Conservation (phyloP, 2,113 vertebrate species). For the Nycticorax nycticorax region DNA sequence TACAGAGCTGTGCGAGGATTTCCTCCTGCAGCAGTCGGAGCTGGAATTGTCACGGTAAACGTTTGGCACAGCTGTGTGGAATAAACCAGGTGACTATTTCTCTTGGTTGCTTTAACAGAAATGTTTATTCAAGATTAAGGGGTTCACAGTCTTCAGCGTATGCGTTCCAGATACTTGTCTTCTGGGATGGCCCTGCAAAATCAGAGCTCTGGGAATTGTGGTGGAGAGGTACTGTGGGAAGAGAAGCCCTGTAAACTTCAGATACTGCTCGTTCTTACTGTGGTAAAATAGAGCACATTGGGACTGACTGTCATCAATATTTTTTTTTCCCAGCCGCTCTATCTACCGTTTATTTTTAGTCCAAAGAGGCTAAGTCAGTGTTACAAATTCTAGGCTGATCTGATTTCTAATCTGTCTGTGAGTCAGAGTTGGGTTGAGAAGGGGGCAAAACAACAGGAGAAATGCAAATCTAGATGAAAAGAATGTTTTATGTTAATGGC, state of each 20-base stretch:
- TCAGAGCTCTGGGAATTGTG: neutral
- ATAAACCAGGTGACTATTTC: neutral
- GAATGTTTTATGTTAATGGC: neutral
- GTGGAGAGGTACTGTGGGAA: neutral
- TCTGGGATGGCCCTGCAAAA: neutral
- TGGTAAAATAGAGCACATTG: neutral
- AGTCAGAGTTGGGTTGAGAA: neutral
- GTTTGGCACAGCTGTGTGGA: rapidly evolving
- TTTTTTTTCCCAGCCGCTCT: neutral
- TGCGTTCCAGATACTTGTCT: rapidly evolving
- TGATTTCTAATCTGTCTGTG: conserved; percentile 5
- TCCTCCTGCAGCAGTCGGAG: neutral
- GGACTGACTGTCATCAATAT: neutral
- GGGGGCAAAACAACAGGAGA: neutral
- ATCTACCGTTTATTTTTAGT: neutral
- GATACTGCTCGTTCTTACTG: neutral
- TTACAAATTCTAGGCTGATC: neutral
- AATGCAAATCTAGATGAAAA: neutral
- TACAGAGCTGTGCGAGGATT: neutral
- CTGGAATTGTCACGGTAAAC: neutral
- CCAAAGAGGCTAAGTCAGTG: neutral
- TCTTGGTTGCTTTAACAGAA: neutral
- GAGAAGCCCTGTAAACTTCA: neutral
- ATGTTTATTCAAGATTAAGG: neutral
- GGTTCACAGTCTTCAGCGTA: neutral